Evolutionary conservation across 2,888 invertebrate genomes (phyloP), one percentile per base, ranked within the genome.

Genomic region (Sericinus montela): DNA sequence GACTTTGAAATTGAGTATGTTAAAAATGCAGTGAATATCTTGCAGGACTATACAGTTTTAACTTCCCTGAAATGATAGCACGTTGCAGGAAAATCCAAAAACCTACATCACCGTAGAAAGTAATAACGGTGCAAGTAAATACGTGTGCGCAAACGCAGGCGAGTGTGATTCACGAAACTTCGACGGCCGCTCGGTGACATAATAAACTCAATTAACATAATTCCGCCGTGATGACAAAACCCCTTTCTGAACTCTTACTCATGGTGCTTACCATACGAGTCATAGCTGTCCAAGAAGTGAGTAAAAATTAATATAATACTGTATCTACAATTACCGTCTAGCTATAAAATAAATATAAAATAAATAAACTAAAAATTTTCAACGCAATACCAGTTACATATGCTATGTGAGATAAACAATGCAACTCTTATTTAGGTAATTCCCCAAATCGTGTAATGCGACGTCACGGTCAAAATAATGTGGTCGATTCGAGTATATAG

Each of bases 171-270:
- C 88, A 88, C 85, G 67, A 82, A 80, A 70, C 72, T 70, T 69
- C 70, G 69, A 61, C 56, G 56, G 35, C 59, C 62, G 58, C 64
- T 63, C 64, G 62, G 84, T 87, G 87, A 88, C 87, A 87, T 88
- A 88, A 88, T 86, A 80, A 82, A 73, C 77, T 61, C 67, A 83
- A 85, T 87, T 82, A 82, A 77, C 84, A 83, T 85, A 80, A 75
- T 74, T 75, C 73, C 59, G 67, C 65, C 61, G 65, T 69, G 75
- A 73, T 64, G 65, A 69, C 62, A 65, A 70, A 72, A 71, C 72
- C n/a, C 70, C 74, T 54, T 79, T 74, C 73, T 69, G 76, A 69
- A 75, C 70, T 75, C 73, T 77, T 79, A 79, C 74, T 78, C 75
- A 73, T 57, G 45, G 57, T 65, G 59, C 58, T 60, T 65, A 59